A percentile compares a stretch with the other conserved stretches of the same genome.
These are phyloP conservation scores for Pteropus alecto DNA, from an alignment of 2,113 vertebrate species.

Conservation along the genomic window DNA sequence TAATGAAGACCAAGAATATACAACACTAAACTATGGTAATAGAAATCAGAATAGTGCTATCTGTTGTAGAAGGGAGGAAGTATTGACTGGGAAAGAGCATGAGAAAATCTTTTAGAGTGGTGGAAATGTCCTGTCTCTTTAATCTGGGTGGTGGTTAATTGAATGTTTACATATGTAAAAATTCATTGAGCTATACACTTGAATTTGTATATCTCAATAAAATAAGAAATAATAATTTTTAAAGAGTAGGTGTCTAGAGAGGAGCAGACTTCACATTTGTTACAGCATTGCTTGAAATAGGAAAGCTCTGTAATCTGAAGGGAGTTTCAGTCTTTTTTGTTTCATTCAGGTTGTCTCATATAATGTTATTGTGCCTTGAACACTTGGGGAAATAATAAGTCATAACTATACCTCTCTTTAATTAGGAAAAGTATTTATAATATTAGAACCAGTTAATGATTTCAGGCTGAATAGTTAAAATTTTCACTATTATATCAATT, in stretches of 20 bases:
- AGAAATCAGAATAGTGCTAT: neutral
- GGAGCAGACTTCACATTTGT: neutral
- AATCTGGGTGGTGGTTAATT: neutral
- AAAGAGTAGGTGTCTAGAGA: neutral
- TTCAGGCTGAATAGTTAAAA: neutral
- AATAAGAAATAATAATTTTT: neutral
- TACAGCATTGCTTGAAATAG: neutral
- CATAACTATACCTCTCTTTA: neutral
- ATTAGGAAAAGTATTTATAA: neutral
- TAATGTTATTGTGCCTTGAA: neutral
- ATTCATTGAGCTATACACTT: neutral
- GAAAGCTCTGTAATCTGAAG: neutral
- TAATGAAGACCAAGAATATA: neutral
- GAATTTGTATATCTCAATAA: neutral
- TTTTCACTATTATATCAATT: neutral
- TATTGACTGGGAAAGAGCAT: neutral
- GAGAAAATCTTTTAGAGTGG: neutral
- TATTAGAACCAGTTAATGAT: neutral
- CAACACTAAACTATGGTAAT: neutral
- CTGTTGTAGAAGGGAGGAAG: neutral
- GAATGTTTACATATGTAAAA: neutral
- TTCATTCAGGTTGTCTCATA: neutral
- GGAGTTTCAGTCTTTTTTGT: slow-evolving; percentile 11
- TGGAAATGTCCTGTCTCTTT: neutral
- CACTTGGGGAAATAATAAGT: neutral